These are phyloP conservation scores for Aleadryas rufinucha DNA, from an alignment of 2,113 vertebrate genomes.

Conservation along the genomic window DNA sequence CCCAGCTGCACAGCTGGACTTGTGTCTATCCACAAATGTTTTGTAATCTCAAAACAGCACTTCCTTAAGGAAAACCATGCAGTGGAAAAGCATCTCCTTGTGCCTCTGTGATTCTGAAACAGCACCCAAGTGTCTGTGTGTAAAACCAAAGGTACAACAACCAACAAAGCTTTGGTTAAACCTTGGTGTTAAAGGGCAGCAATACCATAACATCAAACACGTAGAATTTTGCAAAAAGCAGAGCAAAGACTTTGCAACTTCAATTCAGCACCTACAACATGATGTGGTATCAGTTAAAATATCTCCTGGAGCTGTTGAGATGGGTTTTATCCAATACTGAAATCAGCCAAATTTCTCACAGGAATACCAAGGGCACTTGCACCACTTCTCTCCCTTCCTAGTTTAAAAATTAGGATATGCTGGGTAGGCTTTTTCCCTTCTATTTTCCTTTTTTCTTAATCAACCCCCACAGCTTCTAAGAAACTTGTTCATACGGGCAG, in stretches of 20 bases:
- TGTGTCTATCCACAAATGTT: neutral
- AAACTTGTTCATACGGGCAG: neutral
- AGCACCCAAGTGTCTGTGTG: accelerated
- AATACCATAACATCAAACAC: neutral
- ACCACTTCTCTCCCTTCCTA: neutral
- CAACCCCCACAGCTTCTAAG: neutral
- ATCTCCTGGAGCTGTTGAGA: neutral
- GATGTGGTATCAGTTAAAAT: neutral
- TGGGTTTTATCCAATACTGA: neutral
- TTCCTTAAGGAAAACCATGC: neutral
- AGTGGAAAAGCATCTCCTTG: neutral
- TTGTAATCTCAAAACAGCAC: neutral
- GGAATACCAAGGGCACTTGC: neutral
- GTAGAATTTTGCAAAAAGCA: neutral
- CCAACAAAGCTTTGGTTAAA: neutral
- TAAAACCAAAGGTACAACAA: neutral
- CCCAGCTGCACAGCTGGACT: neutral
- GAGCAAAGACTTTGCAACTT: neutral
- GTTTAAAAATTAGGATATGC: neutral
- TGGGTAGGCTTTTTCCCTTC: neutral
- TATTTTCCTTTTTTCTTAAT: neutral
- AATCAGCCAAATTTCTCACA: neutral
- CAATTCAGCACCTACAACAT: neutral
- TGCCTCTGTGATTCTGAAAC: neutral
- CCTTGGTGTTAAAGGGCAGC: neutral